Evolutionary conservation across 2,888 invertebrate species (phyloP).

Genomic region (Perizoma affinitatum): DNA sequence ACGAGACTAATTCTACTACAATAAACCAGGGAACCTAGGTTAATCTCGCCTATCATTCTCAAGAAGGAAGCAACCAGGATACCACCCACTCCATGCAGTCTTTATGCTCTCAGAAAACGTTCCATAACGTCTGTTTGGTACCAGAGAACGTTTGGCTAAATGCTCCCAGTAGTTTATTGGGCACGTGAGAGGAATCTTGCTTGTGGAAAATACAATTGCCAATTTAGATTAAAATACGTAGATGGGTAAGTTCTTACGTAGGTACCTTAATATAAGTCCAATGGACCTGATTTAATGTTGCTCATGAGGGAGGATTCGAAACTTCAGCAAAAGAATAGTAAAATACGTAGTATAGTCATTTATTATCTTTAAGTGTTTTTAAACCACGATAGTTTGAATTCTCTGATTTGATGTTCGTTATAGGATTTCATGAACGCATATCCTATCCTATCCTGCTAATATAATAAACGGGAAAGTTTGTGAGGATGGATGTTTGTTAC

Average conservation of each 20-base stretch:
- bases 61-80: neutral
- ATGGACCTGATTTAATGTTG: neutral
- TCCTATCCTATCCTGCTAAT: too few species aligned
- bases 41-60: neutral
- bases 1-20: too few species aligned
- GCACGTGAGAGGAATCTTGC: slow-evolving; percentile 71
- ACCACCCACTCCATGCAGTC: slow-evolving; percentile 8
- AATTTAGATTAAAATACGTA: slow-evolving; percentile 15
- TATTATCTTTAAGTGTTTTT: too few species aligned
- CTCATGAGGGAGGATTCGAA: too few species aligned
- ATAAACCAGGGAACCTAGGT: neutral
- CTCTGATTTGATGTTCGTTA: too few species aligned
- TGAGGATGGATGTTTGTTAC: too few species aligned
- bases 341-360: too few species aligned
- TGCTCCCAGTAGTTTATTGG: slow-evolving; percentile 73
- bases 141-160: slow-evolving; percentile 64
- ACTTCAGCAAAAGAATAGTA: too few species aligned
- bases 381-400: too few species aligned
- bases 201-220: slow-evolving; percentile 56
- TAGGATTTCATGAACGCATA: too few species aligned
- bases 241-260: neutral
- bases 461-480: too few species aligned
- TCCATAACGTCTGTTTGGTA: slow-evolving; percentile 55
- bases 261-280: neutral
- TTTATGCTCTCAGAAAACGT: slow-evolving; percentile 30